Evolutionary conservation across 2,113 vertebrate genomes (phyloP).

Genomic region (Rhineura floridana): DNA sequence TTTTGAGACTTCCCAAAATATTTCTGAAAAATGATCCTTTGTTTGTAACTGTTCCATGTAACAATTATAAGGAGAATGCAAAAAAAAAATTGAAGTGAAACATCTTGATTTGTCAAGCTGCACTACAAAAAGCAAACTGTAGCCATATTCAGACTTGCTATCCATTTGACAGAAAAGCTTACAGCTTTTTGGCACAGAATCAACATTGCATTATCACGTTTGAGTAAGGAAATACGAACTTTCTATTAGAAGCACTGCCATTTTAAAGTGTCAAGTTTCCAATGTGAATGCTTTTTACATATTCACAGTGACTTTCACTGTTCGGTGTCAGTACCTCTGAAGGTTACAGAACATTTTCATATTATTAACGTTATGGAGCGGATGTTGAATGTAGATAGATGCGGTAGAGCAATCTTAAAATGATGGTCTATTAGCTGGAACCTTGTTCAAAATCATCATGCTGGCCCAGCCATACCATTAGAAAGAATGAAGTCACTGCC

Average conservation of each 20-base stretch:
- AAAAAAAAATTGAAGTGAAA: background rate
- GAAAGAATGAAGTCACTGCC: too few species aligned
- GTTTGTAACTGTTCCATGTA: fast-evolving
- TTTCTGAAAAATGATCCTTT: constrained; percentile 15
- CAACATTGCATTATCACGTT: background rate
- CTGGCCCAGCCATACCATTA: background rate
- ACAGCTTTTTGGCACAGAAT: background rate
- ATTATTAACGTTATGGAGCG: background rate
- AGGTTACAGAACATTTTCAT: background rate
- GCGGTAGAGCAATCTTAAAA: background rate
- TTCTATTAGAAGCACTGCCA: background rate
- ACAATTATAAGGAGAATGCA: background rate
- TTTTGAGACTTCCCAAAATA: constrained; percentile 12
- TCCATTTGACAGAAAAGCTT: background rate
- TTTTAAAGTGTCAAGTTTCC: background rate
- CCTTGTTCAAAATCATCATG: background rate
- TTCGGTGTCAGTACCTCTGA: background rate
- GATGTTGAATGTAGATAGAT: background rate
- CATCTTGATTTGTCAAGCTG: background rate
- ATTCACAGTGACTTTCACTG: background rate
- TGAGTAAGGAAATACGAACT: background rate
- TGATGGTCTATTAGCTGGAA: background rate
- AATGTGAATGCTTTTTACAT: background rate
- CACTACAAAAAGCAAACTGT: background rate
- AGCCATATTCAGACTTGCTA: background rate